Evolutionary conservation across 2,888 invertebrate species (phyloP).

Genomic region (Nipponacmea schrenckii): DNA sequence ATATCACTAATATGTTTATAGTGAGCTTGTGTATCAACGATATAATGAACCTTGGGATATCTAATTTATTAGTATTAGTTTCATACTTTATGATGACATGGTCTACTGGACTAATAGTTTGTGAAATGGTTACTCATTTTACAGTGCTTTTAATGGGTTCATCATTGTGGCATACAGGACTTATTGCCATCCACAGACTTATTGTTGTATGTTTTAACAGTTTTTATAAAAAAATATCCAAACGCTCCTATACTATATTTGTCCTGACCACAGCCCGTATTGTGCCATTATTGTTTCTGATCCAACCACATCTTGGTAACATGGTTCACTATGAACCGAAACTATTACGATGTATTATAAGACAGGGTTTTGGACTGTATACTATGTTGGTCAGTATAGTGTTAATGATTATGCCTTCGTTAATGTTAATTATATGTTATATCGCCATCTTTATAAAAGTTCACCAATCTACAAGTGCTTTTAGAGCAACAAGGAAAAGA

Average conservation of each 20-base stretch:
- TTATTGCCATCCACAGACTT: conserved; percentile 64
- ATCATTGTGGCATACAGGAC: conserved; percentile 64
- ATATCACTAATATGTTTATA: conserved; percentile 64
- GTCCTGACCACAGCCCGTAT: conserved; percentile 60
- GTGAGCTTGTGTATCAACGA: conserved; percentile 65
- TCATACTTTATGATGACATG: conserved; percentile 60
- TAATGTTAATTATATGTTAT: conserved; percentile 62
- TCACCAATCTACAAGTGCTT: conserved; percentile 54
- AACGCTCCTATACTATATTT: conserved; percentile 59
- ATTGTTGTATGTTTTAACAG: conserved; percentile 63
- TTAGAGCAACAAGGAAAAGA: conserved; percentile 51
- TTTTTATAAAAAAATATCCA: conserved; percentile 63
- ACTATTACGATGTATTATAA: conserved; percentile 59
- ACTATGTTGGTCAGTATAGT: conserved; percentile 59
- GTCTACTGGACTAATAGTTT: conserved; percentile 57
- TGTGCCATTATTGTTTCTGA: conserved; percentile 59
- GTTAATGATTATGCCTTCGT: conserved; percentile 63
- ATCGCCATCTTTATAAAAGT: conserved; percentile 64
- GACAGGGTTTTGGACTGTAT: conserved; percentile 56
- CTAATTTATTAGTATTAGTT: conserved; percentile 58
- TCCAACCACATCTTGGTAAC: conserved; percentile 57
- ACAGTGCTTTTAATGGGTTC: conserved; percentile 62
- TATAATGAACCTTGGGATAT: conserved; percentile 58
- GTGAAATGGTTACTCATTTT: conserved; percentile 62
- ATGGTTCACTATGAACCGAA: conserved; percentile 62